phyloP scores from a whole-genome alignment of 2,113 vertebrate genomes.

The Python bivittatus region DNA sequence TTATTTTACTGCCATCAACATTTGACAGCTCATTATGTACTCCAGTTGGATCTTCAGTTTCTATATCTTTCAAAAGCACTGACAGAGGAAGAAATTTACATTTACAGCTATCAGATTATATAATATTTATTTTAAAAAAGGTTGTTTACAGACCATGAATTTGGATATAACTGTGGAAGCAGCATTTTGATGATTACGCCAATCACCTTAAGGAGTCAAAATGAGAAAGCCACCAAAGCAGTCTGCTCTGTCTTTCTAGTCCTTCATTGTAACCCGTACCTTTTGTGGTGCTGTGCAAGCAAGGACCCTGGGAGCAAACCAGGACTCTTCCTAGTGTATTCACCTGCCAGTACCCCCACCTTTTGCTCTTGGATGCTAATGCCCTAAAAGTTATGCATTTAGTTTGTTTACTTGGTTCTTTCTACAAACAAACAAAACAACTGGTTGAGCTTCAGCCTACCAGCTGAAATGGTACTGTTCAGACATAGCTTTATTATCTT shows the following conservation, averaged over 20 bases:
- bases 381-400: no score
- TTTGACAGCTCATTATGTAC: not conserved
- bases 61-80: not conserved
- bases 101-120: not conserved
- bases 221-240: not conserved
- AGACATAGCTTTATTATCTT: no score
- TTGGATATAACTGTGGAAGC: not conserved
- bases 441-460: not conserved
- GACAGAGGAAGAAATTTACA: not conserved
- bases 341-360: no score
- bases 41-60: not conserved
- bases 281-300: not conserved
- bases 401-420: no score
- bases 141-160: not conserved
- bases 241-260: not conserved
- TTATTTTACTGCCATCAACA: conserved; percentile 23
- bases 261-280: not conserved
- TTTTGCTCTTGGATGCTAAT: no score
- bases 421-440: no score
- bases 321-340: no score
- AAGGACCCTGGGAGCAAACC: no score
- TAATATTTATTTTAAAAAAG: no score
- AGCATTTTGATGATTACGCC: not conserved
- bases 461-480: no score
- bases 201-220: not conserved